These are phyloP conservation scores for Triplophysa siluroides DNA, from an alignment of 2,113 vertebrate species.

Conservation along the genomic window DNA sequence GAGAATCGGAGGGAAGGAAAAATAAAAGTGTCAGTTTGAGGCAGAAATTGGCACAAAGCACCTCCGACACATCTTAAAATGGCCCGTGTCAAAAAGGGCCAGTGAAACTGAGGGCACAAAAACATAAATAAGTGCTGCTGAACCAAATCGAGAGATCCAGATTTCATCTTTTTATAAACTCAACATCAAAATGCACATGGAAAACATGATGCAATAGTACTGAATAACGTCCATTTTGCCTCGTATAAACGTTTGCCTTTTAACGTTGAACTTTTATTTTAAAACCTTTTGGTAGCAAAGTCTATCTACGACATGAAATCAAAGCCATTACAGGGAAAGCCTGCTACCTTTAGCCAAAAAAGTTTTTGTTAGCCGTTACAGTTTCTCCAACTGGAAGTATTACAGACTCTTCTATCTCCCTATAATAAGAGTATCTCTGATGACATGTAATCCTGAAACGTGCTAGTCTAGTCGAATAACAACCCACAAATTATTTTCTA, in stretches of 20 bases:
- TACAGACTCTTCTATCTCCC: too few relatives aligned
- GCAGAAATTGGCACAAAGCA: neutral
- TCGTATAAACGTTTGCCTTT: conserved; percentile 44
- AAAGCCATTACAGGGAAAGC: neutral
- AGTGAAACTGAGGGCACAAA: conserved; percentile 14
- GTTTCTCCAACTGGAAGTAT: too few relatives aligned
- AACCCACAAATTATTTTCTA: conserved; percentile 8
- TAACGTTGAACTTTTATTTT: conserved; percentile 35
- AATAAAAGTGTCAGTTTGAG: conserved; percentile 49
- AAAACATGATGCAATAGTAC: conserved; percentile 42
- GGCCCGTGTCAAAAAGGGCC: conserved; percentile 18
- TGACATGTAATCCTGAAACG: neutral
- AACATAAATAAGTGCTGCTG: conserved; percentile 28
- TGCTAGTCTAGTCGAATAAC: neutral
- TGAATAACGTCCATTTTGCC: conserved; percentile 53
- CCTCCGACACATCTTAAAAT: neutral
- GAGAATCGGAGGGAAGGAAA: conserved; percentile 42
- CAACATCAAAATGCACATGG: conserved; percentile 36
- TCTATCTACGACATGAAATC: too few relatives aligned
- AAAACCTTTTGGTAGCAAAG: neutral
- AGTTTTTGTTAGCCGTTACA: too few relatives aligned
- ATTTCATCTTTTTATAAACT: conserved; percentile 12
- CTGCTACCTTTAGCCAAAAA: neutral
- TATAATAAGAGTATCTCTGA: too few relatives aligned
- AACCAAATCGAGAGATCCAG: conserved; percentile 18